phyloP scores from a whole-genome alignment of 1,140 invertebrate species.

The Procambarus clarkii region DNA sequence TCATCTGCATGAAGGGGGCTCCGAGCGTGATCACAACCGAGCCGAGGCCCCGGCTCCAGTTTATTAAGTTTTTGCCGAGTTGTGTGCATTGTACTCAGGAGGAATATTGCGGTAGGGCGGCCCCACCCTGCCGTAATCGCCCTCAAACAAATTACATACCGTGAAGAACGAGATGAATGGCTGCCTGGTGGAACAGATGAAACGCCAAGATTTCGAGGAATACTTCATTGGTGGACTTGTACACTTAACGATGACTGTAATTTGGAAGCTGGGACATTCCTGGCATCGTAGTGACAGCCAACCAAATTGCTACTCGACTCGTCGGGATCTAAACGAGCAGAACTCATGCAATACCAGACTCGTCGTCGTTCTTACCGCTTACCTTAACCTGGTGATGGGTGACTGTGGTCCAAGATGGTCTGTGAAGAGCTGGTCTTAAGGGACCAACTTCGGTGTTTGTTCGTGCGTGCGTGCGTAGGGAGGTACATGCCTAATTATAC shows the following conservation, averaged over 20 bases:
- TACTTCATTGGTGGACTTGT: slow-evolving; percentile 41
- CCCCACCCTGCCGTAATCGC: slow-evolving; percentile 43
- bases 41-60: background rate
- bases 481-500: no score
- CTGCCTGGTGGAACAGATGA: slow-evolving; percentile 56
- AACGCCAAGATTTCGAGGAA: slow-evolving; percentile 58
- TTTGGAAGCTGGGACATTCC: slow-evolving; percentile 41
- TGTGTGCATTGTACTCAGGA: slow-evolving; percentile 23
- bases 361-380: background rate
- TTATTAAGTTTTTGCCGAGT: background rate
- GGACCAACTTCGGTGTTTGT: no score
- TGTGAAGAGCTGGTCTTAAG: no score
- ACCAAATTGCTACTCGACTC: slow-evolving; percentile 45
- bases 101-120: slow-evolving; percentile 24
- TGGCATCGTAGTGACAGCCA: slow-evolving; percentile 47
- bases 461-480: no score
- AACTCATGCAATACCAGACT: slow-evolving; percentile 37
- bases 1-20: background rate
- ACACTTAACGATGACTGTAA: slow-evolving; percentile 56
- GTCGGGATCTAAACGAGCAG: slow-evolving; percentile 20
- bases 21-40: background rate
- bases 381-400: background rate
- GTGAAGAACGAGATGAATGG: slow-evolving; percentile 53
- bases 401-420: background rate
- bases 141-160: slow-evolving; percentile 57